Conservation (phyloP, 2,888 invertebrate genomes). For the Anticlea derivata region DNA sequence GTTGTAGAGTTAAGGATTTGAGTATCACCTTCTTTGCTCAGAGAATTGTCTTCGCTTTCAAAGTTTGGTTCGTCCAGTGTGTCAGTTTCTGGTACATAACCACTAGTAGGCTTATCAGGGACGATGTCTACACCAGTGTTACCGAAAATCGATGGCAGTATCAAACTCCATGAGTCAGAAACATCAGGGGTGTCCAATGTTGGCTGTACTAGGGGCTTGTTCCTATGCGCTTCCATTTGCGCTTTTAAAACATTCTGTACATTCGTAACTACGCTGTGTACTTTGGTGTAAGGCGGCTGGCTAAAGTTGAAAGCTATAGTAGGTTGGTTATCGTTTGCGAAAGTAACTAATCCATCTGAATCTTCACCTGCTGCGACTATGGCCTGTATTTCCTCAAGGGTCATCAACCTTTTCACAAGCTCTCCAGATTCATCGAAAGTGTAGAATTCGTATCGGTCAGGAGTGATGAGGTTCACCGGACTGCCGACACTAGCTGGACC, state of each 20-base stretch:
- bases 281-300: conserved; percentile 86
- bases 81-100: conserved; percentile 73
- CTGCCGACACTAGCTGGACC: conserved; percentile 88
- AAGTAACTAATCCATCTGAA: conserved; percentile 82
- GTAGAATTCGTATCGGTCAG: conserved; percentile 94
- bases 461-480: conserved; percentile 90
- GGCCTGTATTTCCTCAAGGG: conserved; percentile 92
- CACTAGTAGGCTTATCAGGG: conserved; percentile 74
- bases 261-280: conserved; percentile 91
- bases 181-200: conserved; percentile 89
- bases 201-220: conserved; percentile 66
- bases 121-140: conserved; percentile 86
- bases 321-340: conserved; percentile 76
- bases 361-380: conserved; percentile 93
- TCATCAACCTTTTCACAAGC: conserved; percentile 92
- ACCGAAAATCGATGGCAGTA: conserved; percentile 91
- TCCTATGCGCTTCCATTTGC: conserved; percentile 88
- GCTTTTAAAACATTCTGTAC: conserved; percentile 93
- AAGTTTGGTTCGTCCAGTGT: conserved; percentile 57
- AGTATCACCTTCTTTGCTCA: conserved; percentile 62
- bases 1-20: conserved; percentile 50
- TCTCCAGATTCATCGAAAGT: conserved; percentile 94
- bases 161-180: conserved; percentile 91
- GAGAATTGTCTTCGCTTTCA: conserved; percentile 50
- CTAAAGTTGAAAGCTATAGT: conserved; percentile 75